Percentiles rank a stretch among this genome's conserved stretches.
These are phyloP conservation scores for Tetrax tetrax DNA, from an alignment of 2,113 vertebrate species.

Conservation along the genomic window DNA sequence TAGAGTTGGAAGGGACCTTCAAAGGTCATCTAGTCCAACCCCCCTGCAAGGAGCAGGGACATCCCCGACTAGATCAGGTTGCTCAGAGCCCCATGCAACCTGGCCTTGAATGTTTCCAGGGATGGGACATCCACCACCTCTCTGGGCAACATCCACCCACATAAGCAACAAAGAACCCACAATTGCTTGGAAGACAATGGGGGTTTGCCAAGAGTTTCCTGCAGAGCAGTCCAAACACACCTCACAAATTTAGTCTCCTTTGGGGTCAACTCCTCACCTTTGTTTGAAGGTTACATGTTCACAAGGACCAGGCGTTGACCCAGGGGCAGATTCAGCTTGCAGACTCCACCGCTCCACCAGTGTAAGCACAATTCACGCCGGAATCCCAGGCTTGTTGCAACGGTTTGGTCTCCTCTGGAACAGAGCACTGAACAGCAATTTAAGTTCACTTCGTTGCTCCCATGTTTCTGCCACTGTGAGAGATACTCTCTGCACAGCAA, in stretches of 20 bases:
- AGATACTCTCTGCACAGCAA: background rate
- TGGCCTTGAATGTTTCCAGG: too few relatives aligned
- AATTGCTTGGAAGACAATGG: background rate
- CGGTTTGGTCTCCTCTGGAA: background rate
- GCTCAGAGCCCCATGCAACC: too few relatives aligned
- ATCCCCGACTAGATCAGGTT: too few relatives aligned
- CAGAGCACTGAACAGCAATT: background rate
- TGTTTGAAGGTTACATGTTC: background rate
- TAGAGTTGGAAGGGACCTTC: too few relatives aligned
- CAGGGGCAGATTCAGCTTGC: background rate
- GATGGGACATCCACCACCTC: too few relatives aligned
- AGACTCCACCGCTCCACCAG: background rate
- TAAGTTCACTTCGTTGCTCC: accelerated
- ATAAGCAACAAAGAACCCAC: background rate
- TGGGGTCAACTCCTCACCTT: background rate
- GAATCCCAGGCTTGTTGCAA: background rate
- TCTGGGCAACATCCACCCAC: background rate
- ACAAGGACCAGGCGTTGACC: accelerated
- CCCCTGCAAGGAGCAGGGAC: too few relatives aligned
- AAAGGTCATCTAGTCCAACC: too few relatives aligned
- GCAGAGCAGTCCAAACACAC: background rate
- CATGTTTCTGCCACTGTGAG: background rate
- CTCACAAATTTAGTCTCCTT: background rate
- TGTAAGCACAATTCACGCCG: background rate
- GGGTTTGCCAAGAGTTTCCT: background rate